Conservation (phyloP, 2,888 invertebrate species). For the Prenolepis imparis region DNA sequence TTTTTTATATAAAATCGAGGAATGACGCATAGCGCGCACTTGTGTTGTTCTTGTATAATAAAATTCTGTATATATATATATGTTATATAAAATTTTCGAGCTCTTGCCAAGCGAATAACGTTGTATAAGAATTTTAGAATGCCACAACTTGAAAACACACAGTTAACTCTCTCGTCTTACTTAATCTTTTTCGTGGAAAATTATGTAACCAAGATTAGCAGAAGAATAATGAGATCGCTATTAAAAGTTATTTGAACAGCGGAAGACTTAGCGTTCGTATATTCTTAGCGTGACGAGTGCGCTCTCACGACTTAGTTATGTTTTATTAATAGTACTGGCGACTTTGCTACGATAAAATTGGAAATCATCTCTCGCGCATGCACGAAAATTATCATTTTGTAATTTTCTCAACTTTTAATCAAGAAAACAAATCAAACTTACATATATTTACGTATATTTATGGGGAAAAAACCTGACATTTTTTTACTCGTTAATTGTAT, state of each 20-base stretch:
- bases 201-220: conserved; percentile 63
- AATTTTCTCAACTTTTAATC: conserved; percentile 46
- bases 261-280: conserved; percentile 67
- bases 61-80: not conserved
- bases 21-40: too few relatives aligned
- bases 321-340: conserved; percentile 74
- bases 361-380: conserved; percentile 52
- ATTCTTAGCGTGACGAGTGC: conserved; percentile 67
- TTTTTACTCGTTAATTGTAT: not conserved
- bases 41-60: too few relatives aligned
- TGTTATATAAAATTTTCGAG: not conserved
- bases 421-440: not conserved
- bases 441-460: not conserved
- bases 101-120: not conserved
- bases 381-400: conserved; percentile 59
- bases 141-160: not conserved
- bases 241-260: conserved; percentile 63
- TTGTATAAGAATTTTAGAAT: not conserved
- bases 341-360: conserved; percentile 71
- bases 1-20: too few relatives aligned
- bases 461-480: not conserved
- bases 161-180: not conserved
- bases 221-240: conserved; percentile 65
- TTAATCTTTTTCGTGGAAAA: not conserved
- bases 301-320: conserved; percentile 70